These are phyloP conservation scores for Scaptomyza parva DNA, from an alignment of 2,888 invertebrate species.

Conservation along the genomic window DNA sequence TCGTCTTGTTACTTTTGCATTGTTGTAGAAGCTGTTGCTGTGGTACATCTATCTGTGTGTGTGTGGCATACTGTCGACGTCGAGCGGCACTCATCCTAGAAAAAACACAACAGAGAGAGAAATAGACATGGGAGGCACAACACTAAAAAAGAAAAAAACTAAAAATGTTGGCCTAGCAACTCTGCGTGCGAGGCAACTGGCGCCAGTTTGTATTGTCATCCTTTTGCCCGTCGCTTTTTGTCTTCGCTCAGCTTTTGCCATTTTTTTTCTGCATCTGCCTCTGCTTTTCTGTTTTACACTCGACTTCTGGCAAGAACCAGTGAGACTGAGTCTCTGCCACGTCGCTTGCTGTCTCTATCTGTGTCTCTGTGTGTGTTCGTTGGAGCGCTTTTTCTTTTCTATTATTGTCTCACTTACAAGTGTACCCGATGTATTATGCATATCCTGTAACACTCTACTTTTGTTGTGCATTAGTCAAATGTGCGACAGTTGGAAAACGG, in stretches of 20 bases:
- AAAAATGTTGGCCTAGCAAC: slow-evolving; percentile 76
- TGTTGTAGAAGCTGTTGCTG: slow-evolving; percentile 23
- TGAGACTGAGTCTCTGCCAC: slow-evolving; percentile 20
- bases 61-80: slow-evolving; percentile 67
- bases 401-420: slow-evolving; percentile 80
- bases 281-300: slow-evolving; percentile 15
- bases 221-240: slow-evolving; percentile 64
- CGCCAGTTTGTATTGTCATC: slow-evolving; percentile 80
- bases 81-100: slow-evolving; percentile 55
- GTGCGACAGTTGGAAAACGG: slow-evolving; percentile 72
- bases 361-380: slow-evolving; percentile 37
- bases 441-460: slow-evolving; percentile 82
- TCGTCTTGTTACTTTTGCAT: neutral
- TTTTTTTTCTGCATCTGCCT: slow-evolving; percentile 27
- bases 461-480: slow-evolving; percentile 82
- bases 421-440: slow-evolving; percentile 81
- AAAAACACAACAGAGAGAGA: slow-evolving; percentile 13
- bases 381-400: slow-evolving; percentile 76
- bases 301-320: slow-evolving; percentile 12
- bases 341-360: slow-evolving; percentile 20
- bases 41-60: slow-evolving; percentile 17
- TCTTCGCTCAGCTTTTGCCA: slow-evolving; percentile 53
- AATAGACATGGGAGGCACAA: neutral
- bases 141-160: slow-evolving; percentile 16
- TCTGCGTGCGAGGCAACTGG: slow-evolving; percentile 77